Evolutionary conservation across 2,113 vertebrate species (phyloP).

Genomic region (Eulemur macaco): DNA sequence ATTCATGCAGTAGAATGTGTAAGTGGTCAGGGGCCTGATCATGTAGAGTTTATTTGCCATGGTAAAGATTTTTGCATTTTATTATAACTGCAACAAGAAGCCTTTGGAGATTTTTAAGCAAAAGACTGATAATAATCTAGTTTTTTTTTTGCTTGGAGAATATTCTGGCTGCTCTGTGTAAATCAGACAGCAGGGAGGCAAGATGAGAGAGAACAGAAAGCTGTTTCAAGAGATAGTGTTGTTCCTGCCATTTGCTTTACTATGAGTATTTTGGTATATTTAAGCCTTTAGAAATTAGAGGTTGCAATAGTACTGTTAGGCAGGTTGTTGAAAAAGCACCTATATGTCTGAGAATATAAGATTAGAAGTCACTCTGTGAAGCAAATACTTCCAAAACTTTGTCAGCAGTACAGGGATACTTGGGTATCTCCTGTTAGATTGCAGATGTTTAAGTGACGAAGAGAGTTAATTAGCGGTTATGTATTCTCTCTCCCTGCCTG

Average conservation of each 20-base stretch:
- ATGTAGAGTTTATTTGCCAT: background rate
- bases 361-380: slow-evolving; percentile 44
- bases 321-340: slow-evolving; percentile 72
- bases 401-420: slow-evolving; percentile 11
- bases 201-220: slow-evolving; percentile 35
- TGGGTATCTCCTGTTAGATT: slow-evolving; percentile 72
- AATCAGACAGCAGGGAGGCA: background rate
- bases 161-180: background rate
- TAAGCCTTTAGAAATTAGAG: slow-evolving; percentile 73
- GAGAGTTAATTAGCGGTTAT: slow-evolving; percentile 79
- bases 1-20: background rate
- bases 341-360: slow-evolving; percentile 27
- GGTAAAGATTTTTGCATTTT: slow-evolving; percentile 26
- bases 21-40: background rate
- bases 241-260: slow-evolving; percentile 53
- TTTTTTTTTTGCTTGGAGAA: slow-evolving; percentile 33
- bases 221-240: slow-evolving; percentile 39
- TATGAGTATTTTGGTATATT: slow-evolving; percentile 69
- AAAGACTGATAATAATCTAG: slow-evolving; percentile 16
- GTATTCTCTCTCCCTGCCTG: slow-evolving; percentile 75
- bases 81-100: slow-evolving; percentile 25
- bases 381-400: slow-evolving; percentile 70
- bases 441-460: slow-evolving; percentile 64
- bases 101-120: slow-evolving; percentile 18
- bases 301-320: slow-evolving; percentile 72